Evolutionary conservation across 2,888 invertebrate species (phyloP).

Genomic region (Apodemia zela): DNA sequence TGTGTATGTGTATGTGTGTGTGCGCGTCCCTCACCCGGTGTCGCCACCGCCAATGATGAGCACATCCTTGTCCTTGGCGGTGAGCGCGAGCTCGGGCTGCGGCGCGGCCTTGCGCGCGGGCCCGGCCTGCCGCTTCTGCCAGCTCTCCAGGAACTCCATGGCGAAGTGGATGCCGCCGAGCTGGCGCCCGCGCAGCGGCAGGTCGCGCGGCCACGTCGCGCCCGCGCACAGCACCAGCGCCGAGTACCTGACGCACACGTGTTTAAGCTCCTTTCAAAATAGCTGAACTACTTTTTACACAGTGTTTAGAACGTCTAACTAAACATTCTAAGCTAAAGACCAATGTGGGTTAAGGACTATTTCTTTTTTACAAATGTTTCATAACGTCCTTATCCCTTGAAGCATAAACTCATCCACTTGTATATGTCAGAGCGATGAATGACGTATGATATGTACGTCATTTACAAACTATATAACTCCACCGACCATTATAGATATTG

Average conservation of each 20-base stretch:
- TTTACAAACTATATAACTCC: too few species aligned
- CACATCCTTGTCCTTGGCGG: constrained; percentile 96
- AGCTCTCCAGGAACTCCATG: constrained; percentile 97
- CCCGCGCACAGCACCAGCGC: constrained; percentile 95
- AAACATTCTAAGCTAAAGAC: too few species aligned
- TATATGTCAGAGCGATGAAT: too few species aligned
- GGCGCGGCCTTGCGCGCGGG: constrained; percentile 39
- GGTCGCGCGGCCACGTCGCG: constrained; percentile 97
- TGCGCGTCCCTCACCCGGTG: constrained; percentile 81
- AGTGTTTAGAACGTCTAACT: too few species aligned
- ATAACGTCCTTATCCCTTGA: too few species aligned
- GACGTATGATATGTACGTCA: too few species aligned
- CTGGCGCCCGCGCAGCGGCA: constrained; percentile 91
- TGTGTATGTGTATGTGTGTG: neutral
- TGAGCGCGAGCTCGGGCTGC: constrained; percentile 61
- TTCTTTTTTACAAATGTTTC: too few species aligned
- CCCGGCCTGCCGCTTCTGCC: constrained; percentile 97
- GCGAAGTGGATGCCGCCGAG: constrained; percentile 97
- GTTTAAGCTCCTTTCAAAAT: too few species aligned
- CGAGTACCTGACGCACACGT: constrained; percentile 82
- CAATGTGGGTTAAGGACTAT: too few species aligned
- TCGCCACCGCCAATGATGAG: constrained; percentile 94
- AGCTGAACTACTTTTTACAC: too few species aligned
- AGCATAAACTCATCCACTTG: too few species aligned
- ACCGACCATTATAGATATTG: too few species aligned